Evolutionary conservation across 2,888 invertebrate genomes (phyloP).

Genomic region (Cataglyphis altisquamis): DNA sequence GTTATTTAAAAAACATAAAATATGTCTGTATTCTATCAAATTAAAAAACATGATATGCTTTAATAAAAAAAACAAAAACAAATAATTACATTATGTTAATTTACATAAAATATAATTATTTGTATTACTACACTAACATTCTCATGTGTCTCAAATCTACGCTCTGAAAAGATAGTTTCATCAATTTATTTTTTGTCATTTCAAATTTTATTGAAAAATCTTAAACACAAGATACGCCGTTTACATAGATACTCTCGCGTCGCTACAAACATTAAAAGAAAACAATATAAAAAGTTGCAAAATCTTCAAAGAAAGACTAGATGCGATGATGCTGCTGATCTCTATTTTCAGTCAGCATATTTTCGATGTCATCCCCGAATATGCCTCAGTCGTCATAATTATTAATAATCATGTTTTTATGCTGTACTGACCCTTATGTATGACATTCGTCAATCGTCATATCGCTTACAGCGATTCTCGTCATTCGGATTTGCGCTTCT

Average conservation of each 20-base stretch:
- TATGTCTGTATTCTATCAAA: neutral
- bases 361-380: conserved; percentile 22
- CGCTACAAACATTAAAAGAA: conserved; percentile 37
- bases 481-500: conserved; percentile 80
- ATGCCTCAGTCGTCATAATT: conserved; percentile 35
- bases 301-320: conserved; percentile 81
- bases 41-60: neutral
- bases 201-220: conserved; percentile 54
- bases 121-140: neutral
- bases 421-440: conserved; percentile 63
- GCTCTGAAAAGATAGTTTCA: neutral
- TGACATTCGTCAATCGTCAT: conserved; percentile 60
- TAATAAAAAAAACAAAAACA: neutral
- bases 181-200: neutral
- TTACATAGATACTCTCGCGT: neutral
- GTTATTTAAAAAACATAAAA: neutral
- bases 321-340: conserved; percentile 71
- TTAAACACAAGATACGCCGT: conserved; percentile 45
- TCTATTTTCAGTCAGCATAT: conserved; percentile 5
- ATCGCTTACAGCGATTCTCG: neutral
- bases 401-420: neutral
- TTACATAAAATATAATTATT: neutral
- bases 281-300: conserved; percentile 50
- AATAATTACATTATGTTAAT: neutral
- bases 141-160: neutral